A percentile compares a stretch with the other conserved stretches of the same genome.
Evolutionary conservation across 2,797 vertebrate species (phyloP).

Genomic region (Acipenser ruthenus): DNA sequence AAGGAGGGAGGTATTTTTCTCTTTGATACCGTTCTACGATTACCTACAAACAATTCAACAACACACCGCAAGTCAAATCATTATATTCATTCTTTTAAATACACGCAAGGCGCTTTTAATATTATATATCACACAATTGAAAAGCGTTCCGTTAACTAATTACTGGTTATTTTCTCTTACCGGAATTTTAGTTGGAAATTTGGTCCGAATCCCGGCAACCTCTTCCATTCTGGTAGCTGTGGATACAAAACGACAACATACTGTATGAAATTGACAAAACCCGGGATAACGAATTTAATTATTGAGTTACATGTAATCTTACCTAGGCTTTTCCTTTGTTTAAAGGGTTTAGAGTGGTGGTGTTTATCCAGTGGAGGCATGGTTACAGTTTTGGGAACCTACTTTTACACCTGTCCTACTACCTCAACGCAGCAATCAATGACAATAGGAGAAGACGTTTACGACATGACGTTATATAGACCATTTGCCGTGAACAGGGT

Average conservation of each 20-base stretch:
- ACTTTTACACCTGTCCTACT: too few species aligned
- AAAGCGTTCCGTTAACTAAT: background rate
- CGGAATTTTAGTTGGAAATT: conserved; percentile 83
- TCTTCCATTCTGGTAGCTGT: conserved; percentile 73
- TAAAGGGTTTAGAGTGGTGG: conserved; percentile 61
- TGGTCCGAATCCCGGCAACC: conserved; percentile 70
- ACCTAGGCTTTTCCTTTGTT: conserved; percentile 78
- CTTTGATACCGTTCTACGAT: conserved; percentile 75
- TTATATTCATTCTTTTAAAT: too few species aligned
- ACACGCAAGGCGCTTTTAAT: too few species aligned
- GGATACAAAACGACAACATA: background rate
- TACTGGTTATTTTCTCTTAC: conserved; percentile 37
- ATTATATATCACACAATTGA: fast-evolving
- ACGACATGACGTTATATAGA: too few species aligned
- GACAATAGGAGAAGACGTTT: too few species aligned
- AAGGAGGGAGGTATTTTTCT: conserved; percentile 69
- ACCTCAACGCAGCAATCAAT: too few species aligned
- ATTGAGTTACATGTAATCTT: conserved; percentile 18
- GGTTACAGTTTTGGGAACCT: background rate
- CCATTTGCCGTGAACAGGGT: too few species aligned
- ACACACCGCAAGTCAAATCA: background rate
- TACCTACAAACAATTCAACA: conserved; percentile 47
- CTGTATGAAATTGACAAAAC: background rate
- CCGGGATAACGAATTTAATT: background rate
- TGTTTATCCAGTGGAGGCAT: conserved; percentile 59